Percentiles rank a stretch among this genome's conserved stretches.
phyloP scores from a whole-genome alignment of 1,140 invertebrate species.

The Metopolophium dirhodum region DNA sequence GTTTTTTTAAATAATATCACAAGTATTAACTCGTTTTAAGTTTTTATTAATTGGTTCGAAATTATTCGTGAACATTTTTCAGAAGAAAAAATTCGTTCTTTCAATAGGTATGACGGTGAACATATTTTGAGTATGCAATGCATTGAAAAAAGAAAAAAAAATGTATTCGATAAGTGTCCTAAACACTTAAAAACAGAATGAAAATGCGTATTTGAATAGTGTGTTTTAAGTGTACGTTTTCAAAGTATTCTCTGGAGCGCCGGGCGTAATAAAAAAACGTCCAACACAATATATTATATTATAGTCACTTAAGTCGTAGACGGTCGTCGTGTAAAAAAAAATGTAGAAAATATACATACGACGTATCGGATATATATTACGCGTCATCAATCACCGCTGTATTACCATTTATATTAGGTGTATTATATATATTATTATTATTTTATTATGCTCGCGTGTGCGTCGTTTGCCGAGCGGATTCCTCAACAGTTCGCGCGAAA shows the following conservation, averaged over 20 bases:
- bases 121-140: background rate
- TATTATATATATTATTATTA: background rate
- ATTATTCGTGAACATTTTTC: background rate
- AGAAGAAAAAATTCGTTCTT: background rate
- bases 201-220: background rate
- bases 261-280: background rate
- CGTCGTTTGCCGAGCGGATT: background rate
- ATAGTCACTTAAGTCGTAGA: background rate
- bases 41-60: background rate
- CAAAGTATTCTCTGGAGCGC: background rate
- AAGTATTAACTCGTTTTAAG: background rate
- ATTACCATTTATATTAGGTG: conserved; percentile 27
- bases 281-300: background rate
- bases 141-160: background rate
- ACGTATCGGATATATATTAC: background rate
- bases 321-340: background rate
- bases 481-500: background rate
- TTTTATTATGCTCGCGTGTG: background rate
- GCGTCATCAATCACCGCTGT: conserved; percentile 10
- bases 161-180: background rate
- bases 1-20: no score
- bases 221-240: background rate
- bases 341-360: background rate
- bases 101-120: background rate
- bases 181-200: background rate